Percentiles rank a stretch among this genome's conserved stretches.
phyloP scores from a whole-genome alignment of 1,140 invertebrate genomes.

The Drosophila eugracilis region DNA sequence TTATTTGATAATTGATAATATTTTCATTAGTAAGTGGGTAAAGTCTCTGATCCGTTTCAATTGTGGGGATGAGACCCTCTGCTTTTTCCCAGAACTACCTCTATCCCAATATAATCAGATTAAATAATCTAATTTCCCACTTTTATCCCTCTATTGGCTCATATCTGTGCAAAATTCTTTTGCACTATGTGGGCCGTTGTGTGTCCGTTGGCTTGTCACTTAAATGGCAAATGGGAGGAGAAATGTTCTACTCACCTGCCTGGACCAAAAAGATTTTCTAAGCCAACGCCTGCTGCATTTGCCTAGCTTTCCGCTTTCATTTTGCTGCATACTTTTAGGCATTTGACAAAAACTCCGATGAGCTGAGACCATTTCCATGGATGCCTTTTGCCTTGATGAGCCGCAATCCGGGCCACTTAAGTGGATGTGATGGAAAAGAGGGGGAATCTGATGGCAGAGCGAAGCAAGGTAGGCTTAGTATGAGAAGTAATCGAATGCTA shows the following conservation, averaged over 20 bases:
- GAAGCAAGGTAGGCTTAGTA: conserved; percentile 35
- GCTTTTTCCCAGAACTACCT: conserved; percentile 7
- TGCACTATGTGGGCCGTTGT: conserved; percentile 29
- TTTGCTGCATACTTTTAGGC: conserved; percentile 69
- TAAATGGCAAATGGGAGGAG: conserved; percentile 46
- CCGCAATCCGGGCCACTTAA: conserved; percentile 53
- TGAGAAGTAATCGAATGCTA: conserved; percentile 81
- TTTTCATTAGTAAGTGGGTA: no score
- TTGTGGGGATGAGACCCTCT: neutral
- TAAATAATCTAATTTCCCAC: conserved; percentile 38
- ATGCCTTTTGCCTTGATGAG: conserved; percentile 28
- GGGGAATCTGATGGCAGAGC: neutral
- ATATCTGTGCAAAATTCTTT: neutral
- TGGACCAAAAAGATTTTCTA: conserved; percentile 35
- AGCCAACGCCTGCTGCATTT: conserved; percentile 27
- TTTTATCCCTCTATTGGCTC: neutral
- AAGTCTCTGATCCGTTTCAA: neutral
- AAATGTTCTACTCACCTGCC: conserved; percentile 14
- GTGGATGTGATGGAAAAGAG: conserved; percentile 13
- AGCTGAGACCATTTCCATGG: conserved; percentile 3
- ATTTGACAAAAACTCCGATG: conserved; percentile 54
- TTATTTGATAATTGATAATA: no score
- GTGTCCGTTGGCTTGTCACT: conserved; percentile 72
- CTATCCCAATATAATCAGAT: conserved; percentile 23
- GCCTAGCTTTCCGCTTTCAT: neutral